Conservation (phyloP, 2,797 vertebrate species). For the Furcifer pardalis region DNA sequence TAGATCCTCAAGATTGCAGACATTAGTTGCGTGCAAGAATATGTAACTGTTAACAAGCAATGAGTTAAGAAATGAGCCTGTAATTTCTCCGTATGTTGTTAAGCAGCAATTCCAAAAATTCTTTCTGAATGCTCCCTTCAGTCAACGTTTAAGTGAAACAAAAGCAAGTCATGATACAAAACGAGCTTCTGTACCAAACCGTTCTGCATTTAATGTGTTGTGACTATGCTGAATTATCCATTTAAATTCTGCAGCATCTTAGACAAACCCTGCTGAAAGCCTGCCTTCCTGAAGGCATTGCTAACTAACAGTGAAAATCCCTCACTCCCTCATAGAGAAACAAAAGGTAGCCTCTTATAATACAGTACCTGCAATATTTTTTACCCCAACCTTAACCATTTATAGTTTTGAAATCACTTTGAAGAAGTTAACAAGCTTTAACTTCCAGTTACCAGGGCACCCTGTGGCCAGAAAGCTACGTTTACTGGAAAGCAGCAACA, state of each 20-base stretch:
- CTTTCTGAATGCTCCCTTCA: neutral
- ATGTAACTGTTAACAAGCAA: neutral
- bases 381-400: neutral
- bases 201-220: neutral
- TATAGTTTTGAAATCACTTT: neutral
- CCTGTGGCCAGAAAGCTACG: neutral
- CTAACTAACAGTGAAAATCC: neutral
- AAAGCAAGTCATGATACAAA: slow-evolving; percentile 8
- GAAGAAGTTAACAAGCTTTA: slow-evolving; percentile 21
- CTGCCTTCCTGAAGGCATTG: neutral
- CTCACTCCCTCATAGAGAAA: neutral
- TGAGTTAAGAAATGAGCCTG: neutral
- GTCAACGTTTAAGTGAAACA: neutral
- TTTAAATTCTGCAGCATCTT: neutral
- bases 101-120: neutral
- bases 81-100: neutral
- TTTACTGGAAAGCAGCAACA: neutral
- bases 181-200: neutral
- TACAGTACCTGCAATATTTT: neutral
- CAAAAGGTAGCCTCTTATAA: neutral
- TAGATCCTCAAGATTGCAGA: neutral
- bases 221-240: slow-evolving; percentile 7
- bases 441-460: slow-evolving; percentile 10
- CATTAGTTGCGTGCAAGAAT: neutral
- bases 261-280: neutral